These are phyloP conservation scores for Oxygymnocypris stewartii DNA, from an alignment of 2,113 vertebrate genomes.

Conservation along the genomic window DNA sequence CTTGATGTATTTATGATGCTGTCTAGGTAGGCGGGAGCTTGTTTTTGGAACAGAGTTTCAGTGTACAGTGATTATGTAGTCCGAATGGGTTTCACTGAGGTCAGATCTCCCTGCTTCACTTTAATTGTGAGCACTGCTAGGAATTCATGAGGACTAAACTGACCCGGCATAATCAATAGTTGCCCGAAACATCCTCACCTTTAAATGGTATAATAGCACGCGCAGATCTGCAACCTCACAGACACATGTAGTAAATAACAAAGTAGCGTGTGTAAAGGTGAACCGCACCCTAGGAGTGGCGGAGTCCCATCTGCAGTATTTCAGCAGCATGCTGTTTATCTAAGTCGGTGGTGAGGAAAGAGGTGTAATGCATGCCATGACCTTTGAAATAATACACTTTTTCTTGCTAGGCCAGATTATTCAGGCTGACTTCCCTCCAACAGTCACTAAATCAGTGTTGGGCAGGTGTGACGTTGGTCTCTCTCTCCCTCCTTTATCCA, in stretches of 20 bases:
- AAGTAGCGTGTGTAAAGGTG: neutral
- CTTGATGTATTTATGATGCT: neutral
- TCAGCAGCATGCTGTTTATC: slow-evolving; percentile 64
- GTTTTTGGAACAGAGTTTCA: neutral
- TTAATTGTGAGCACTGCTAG: slow-evolving; percentile 19
- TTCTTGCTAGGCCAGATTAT: slow-evolving; percentile 71
- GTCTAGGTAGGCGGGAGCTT: neutral
- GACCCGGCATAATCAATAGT: neutral
- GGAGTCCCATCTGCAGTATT: slow-evolving; percentile 9
- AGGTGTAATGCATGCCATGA: slow-evolving; percentile 70
- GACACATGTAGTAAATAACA: slow-evolving; percentile 37
- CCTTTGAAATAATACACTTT: slow-evolving; percentile 79
- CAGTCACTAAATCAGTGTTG: slow-evolving; percentile 76
- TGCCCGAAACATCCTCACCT: neutral
- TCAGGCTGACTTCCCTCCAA: slow-evolving; percentile 66
- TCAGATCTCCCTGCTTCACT: neutral
- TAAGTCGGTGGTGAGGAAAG: slow-evolving; percentile 55
- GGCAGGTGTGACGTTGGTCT: slow-evolving; percentile 62
- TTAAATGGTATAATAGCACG: neutral
- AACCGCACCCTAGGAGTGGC: neutral
- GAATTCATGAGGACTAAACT: neutral
- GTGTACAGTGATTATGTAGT: neutral
- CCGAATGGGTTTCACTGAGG: neutral
- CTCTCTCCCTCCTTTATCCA: slow-evolving; percentile 19
- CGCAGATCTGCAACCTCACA: neutral